Conservation (phyloP, 2,888 invertebrate species). For the Palloptera scutellata region DNA sequence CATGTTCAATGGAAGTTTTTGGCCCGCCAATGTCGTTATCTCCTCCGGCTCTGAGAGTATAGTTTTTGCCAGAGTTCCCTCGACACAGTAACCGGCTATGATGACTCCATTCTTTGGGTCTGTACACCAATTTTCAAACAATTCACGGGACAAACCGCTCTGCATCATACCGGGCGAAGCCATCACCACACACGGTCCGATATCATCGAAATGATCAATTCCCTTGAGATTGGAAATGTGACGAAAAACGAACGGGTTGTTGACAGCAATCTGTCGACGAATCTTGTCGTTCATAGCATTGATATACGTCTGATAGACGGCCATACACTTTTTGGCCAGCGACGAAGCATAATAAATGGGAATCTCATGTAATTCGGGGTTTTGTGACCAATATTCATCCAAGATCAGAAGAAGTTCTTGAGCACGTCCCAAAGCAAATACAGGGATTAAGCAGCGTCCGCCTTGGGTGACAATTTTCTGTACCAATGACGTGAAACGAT, state of each 20-base stretch:
- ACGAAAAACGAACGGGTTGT: constrained; percentile 98
- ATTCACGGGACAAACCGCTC: constrained; percentile 93
- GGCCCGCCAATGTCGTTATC: constrained; percentile 93
- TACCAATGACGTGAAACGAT: constrained; percentile 90
- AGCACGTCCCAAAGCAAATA: constrained; percentile 97
- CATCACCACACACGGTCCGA: constrained; percentile 99
- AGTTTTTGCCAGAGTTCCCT: constrained; percentile 89
- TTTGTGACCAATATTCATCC: constrained; percentile 98
- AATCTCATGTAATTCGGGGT: constrained; percentile 84
- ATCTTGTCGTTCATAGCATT: constrained; percentile 99
- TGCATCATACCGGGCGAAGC: constrained; percentile 99
- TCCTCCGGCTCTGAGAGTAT: constrained; percentile 98
- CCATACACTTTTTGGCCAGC: constrained; percentile 99
- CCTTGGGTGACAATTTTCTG: constrained; percentile 96
- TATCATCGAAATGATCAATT: constrained; percentile 99
- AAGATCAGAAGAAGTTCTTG: constrained; percentile 93
- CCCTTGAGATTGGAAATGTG: constrained; percentile 94
- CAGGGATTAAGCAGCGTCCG: constrained; percentile 98
- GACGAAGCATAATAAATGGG: constrained; percentile 99
- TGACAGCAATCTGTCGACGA: constrained; percentile 93
- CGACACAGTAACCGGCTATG: constrained; percentile 95
- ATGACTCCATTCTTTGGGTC: constrained; percentile 98
- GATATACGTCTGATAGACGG: constrained; percentile 99
- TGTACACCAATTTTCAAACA: constrained; percentile 99
- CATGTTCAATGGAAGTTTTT: constrained; percentile 95